phyloP scores from a whole-genome alignment of 2,113 vertebrate genomes.

The Otus sunia region DNA sequence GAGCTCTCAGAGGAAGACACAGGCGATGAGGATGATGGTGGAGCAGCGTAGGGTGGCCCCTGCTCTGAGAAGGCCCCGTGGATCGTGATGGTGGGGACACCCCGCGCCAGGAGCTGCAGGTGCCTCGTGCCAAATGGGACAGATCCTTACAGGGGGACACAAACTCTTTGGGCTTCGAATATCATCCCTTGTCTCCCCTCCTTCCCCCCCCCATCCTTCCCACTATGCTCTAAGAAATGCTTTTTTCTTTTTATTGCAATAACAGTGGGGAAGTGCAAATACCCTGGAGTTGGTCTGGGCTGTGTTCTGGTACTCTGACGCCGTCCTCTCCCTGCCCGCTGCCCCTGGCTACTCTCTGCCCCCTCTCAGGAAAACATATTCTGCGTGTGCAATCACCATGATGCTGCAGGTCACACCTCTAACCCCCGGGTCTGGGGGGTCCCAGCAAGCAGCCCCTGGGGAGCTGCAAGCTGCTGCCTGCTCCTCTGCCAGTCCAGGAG shows the following conservation, averaged over 20 bases:
- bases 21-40: neutral
- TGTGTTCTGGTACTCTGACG: no score
- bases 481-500: neutral
- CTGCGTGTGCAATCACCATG: rapidly evolving
- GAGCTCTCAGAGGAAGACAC: neutral
- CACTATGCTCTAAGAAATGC: neutral
- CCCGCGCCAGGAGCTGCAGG: neutral
- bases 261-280: neutral
- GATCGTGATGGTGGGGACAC: neutral
- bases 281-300: neutral
- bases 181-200: neutral
- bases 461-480: neutral
- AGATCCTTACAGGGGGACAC: neutral
- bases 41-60: rapidly evolving
- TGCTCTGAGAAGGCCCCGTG: rapidly evolving
- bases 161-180: neutral
- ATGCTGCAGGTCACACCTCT: rapidly evolving
- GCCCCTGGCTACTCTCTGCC: rapidly evolving
- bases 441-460: neutral
- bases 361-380: rapidly evolving
- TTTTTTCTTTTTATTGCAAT: neutral
- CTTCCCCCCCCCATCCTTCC: neutral
- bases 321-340: neutral
- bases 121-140: rapidly evolving
- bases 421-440: neutral